Conservation (phyloP, 2,113 vertebrate species). For the Nycticorax nycticorax region DNA sequence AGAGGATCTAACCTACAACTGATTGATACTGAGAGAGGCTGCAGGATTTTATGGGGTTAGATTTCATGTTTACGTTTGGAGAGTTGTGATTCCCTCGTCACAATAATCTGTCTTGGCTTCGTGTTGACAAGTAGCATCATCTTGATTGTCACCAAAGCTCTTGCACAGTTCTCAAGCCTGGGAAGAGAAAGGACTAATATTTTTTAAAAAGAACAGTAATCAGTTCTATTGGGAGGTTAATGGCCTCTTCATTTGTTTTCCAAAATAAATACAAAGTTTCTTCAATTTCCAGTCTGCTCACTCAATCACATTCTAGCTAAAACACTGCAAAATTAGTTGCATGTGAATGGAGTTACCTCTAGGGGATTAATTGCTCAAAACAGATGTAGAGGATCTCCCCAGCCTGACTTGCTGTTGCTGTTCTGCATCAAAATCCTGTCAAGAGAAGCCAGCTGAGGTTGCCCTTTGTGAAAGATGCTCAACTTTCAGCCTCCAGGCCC, state of each 20-base stretch:
- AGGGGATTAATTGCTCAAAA: slow-evolving; percentile 18
- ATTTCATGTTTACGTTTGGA: neutral
- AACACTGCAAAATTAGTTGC: slow-evolving; percentile 46
- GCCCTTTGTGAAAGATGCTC: neutral
- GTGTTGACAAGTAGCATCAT: slow-evolving; percentile 19
- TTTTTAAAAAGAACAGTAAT: neutral
- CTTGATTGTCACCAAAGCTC: slow-evolving; percentile 17
- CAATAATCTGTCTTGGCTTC: slow-evolving; percentile 5
- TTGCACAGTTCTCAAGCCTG: neutral
- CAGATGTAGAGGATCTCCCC: slow-evolving; percentile 31
- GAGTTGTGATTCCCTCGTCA: neutral
- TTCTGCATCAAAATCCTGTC: slow-evolving; percentile 30
- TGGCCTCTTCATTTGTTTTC: slow-evolving; percentile 45
- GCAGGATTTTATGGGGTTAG: neutral
- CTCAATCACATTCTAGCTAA: slow-evolving; percentile 35
- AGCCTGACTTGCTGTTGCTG: neutral
- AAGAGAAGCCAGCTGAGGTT: neutral
- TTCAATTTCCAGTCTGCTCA: neutral
- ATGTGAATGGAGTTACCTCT: slow-evolving; percentile 35
- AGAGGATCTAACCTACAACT: neutral
- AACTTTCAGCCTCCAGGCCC: neutral
- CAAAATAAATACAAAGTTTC: slow-evolving; percentile 33
- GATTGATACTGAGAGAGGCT: neutral
- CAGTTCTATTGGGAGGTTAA: slow-evolving; percentile 5
- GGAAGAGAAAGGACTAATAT: neutral